Percentiles rank a stretch among this genome's conserved stretches.
These are phyloP conservation scores for Phortica variegata DNA, from an alignment of 1,140 invertebrate species.

Conservation along the genomic window DNA sequence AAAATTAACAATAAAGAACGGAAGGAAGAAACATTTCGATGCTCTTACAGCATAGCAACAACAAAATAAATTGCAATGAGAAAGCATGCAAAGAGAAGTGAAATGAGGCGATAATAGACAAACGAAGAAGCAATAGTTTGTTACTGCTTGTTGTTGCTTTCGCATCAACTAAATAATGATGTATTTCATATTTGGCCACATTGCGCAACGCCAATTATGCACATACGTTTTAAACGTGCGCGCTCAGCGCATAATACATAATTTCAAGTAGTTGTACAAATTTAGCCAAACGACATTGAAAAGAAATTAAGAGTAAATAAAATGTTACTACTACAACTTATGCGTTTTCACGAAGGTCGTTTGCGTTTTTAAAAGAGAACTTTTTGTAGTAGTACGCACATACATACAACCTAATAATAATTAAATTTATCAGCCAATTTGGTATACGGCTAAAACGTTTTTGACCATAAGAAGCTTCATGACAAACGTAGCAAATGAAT, in stretches of 20 bases:
- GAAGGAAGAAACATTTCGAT: too few relatives aligned
- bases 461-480: too few relatives aligned
- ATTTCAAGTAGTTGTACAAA: slow-evolving; percentile 31
- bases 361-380: slow-evolving; percentile 19
- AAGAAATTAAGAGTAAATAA: slow-evolving; percentile 52
- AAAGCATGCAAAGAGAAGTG: background rate
- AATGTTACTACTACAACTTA: background rate
- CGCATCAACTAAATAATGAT: background rate
- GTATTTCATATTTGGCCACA: background rate
- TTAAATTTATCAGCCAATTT: slow-evolving; percentile 22
- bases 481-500: too few relatives aligned
- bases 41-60: too few relatives aligned
- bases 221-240: too few relatives aligned
- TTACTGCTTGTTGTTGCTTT: too few relatives aligned
- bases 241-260: too few relatives aligned
- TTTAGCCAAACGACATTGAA: slow-evolving; percentile 46
- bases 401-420: slow-evolving; percentile 27
- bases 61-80: background rate
- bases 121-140: background rate
- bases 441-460: too few relatives aligned
- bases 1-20: slow-evolving; percentile 30
- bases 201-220: too few relatives aligned
- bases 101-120: background rate
- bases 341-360: slow-evolving; percentile 20
- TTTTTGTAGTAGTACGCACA: slow-evolving; percentile 8